A percentile compares a stretch with the other conserved stretches of the same genome.
These are phyloP conservation scores for Diprion similis DNA, from an alignment of 1,140 invertebrate genomes.

Conservation along the genomic window DNA sequence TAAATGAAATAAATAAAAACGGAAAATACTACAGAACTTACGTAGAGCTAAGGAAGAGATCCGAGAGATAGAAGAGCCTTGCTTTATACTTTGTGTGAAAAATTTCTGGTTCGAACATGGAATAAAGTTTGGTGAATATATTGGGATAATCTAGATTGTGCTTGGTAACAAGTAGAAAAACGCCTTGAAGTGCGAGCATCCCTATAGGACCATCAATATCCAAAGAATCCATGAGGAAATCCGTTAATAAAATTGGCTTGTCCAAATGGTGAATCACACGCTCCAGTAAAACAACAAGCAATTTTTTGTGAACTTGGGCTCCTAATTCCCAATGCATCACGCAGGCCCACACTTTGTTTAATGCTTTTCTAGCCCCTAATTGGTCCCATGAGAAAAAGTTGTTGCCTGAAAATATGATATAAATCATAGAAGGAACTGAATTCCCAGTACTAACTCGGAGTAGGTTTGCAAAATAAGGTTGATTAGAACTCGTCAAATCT, in stretches of 20 bases:
- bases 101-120: constrained; percentile 88
- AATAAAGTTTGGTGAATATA: constrained; percentile 93
- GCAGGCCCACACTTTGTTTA: constrained; percentile 76
- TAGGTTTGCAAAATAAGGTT: no score
- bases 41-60: constrained; percentile 92
- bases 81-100: constrained; percentile 91
- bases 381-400: constrained; percentile 55
- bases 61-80: constrained; percentile 84
- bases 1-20: neutral
- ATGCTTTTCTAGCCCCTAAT: constrained; percentile 45
- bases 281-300: constrained; percentile 83
- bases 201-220: constrained; percentile 86
- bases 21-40: constrained; percentile 63
- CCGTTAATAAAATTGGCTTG: constrained; percentile 85
- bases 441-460: no score
- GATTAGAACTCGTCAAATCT: no score
- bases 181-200: constrained; percentile 90
- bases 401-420: constrained; percentile 24
- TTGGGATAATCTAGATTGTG: constrained; percentile 96
- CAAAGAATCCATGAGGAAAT: constrained; percentile 91
- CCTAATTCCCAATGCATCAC: constrained; percentile 75
- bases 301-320: constrained; percentile 74
- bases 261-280: constrained; percentile 81
- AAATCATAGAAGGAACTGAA: constrained; percentile 1
- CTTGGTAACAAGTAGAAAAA: constrained; percentile 88